A percentile compares a stretch with the other conserved stretches of the same genome.
phyloP scores from a whole-genome alignment of 2,113 vertebrate species.

The Apistogramma diplotaenia region DNA sequence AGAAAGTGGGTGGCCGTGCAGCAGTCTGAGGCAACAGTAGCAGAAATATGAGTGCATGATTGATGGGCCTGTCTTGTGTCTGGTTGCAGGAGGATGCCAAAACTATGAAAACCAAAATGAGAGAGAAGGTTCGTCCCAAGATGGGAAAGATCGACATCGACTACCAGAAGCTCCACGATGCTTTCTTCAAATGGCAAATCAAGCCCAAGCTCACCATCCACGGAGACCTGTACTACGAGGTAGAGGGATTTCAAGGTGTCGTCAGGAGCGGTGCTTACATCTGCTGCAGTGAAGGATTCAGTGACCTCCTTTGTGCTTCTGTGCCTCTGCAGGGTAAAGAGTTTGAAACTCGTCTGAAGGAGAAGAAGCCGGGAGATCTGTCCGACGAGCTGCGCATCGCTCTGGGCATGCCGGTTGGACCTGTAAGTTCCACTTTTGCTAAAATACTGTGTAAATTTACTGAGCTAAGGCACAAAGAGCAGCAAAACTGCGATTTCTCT shows the following conservation, averaged over 20 bases:
- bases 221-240: constrained; percentile 94
- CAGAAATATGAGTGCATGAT: background rate
- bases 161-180: constrained; percentile 94
- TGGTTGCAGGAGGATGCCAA: constrained; percentile 88
- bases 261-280: background rate
- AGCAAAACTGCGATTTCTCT: background rate
- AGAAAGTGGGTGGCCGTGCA: constrained; percentile 78
- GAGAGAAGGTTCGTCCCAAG: constrained; percentile 94
- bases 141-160: constrained; percentile 97
- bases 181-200: constrained; percentile 98
- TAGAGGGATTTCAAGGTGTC: constrained; percentile 27
- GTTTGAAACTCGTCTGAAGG: constrained; percentile 91
- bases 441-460: background rate
- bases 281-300: background rate
- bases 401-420: constrained; percentile 92
- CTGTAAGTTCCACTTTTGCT: constrained; percentile 70
- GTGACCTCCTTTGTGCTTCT: background rate
- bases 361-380: constrained; percentile 93
- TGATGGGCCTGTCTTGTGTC: background rate
- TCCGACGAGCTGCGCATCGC: constrained; percentile 89
- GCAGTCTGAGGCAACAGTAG: background rate
- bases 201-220: constrained; percentile 94
- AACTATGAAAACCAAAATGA: constrained; percentile 96
- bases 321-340: constrained; percentile 84
- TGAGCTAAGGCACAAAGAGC: background rate